Evolutionary conservation across 2,797 vertebrate genomes (phyloP), one percentile per base, ranked within the genome.

Genomic region (Steatocranus sp.): DNA sequence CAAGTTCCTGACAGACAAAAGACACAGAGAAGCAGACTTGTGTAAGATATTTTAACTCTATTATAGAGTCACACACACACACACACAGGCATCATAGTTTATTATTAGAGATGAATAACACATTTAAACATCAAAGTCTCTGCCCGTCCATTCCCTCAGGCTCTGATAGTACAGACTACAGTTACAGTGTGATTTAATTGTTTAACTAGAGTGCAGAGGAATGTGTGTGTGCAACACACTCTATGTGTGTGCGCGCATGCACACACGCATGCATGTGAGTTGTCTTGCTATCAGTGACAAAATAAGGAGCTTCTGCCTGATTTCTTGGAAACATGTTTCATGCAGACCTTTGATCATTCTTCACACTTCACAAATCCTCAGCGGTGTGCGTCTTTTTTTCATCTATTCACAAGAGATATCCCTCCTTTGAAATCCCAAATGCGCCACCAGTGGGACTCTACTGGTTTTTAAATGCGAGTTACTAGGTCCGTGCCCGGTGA

Each of bases 1-100:
- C 95, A 99, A 92, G 95, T 96, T 98, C 95, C 98, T 99, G 92
- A 58, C 11, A 11, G 41, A 76, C 14, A 46, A 84, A 58, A 81
- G 20, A 85, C 7, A 80, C 23, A 85, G 9, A 77, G 15, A 80
- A 20, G 36, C 30, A 78, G 46, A 79, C 20, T n/a, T 46, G 49
- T 25, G 73, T 81, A 54, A 79, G 75, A 51, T 75, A 82, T 84
- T 85, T 82, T 51, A 77, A 86, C 43, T 75, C 38, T 36, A 11
- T 32, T 46, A 27, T 23, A 68, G 20, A 79, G 36, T 56, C 23
- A 73, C 3, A 68, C 38, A 79, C 32, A 81, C 43, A 38, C 17
- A 30, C 34, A 25, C 4, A 50, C 5, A 48, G 43, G 9, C 41
- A 74, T 85, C 50, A 75, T 10, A 68, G 83, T 38, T 48, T 79